Evolutionary conservation across 2,113 vertebrate genomes (phyloP).

Genomic region (Trinectes maculatus): DNA sequence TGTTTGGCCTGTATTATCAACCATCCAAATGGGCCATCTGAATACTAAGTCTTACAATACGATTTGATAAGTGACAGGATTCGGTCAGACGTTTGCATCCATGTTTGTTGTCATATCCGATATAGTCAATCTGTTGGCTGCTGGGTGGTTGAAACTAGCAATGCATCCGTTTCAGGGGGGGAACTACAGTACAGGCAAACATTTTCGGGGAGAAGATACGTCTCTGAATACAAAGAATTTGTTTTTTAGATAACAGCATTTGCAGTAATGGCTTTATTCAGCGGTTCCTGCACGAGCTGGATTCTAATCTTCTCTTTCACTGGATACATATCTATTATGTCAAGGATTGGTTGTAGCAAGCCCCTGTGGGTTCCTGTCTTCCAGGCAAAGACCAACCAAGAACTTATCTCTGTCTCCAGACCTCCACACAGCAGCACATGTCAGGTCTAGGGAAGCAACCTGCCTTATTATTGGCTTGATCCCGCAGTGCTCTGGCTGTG

Average conservation of each 20-base stretch:
- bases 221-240: constrained; percentile 40
- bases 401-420: constrained; percentile 72
- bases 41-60: constrained; percentile 43
- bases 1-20: constrained; percentile 62
- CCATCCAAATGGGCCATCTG: constrained; percentile 34
- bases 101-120: constrained; percentile 57
- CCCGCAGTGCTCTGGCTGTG: constrained; percentile 49
- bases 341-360: constrained; percentile 41
- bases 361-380: constrained; percentile 46
- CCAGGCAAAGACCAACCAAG: constrained; percentile 40
- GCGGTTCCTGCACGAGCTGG: constrained; percentile 31
- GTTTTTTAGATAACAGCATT: constrained; percentile 55
- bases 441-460: constrained; percentile 64
- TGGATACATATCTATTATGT: constrained; percentile 54
- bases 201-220: constrained; percentile 33
- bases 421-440: constrained; percentile 65
- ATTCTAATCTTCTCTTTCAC: constrained; percentile 50
- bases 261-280: constrained; percentile 48
- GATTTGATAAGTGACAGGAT: constrained; percentile 43
- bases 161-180: constrained; percentile 19
- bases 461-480: constrained; percentile 69
- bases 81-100: constrained; percentile 48
- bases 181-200: constrained; percentile 16
- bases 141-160: neutral
- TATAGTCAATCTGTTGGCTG: neutral